These are phyloP conservation scores for Cheilosia urbana DNA, from an alignment of 2,888 invertebrate species.

Conservation along the genomic window DNA sequence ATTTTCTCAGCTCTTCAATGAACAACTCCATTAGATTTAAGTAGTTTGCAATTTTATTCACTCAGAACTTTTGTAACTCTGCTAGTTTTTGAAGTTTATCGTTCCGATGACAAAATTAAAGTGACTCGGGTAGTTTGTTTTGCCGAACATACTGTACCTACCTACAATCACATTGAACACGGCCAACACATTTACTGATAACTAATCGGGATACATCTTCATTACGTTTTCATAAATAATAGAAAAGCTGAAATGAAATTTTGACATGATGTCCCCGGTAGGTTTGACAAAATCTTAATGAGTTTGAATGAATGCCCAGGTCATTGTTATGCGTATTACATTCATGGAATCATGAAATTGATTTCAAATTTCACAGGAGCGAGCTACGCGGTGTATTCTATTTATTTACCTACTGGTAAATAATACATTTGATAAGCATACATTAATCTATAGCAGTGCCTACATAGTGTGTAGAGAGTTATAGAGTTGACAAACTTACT, in stretches of 20 bases:
- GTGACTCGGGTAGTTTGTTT: background rate
- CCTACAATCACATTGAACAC: background rate
- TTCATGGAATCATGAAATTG: conserved; percentile 14
- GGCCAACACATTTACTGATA: background rate
- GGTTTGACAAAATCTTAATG: conserved; percentile 3
- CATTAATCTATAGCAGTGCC: too few relatives aligned
- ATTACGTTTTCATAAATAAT: background rate
- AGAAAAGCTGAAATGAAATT: background rate
- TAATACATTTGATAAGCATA: too few relatives aligned
- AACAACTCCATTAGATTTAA: too few relatives aligned
- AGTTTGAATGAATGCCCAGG: background rate
- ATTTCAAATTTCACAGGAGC: background rate
- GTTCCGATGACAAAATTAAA: too few relatives aligned
- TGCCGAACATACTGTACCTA: background rate
- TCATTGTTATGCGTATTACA: background rate
- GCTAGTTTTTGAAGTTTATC: background rate
- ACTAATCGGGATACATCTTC: background rate
- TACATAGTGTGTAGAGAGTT: too few relatives aligned
- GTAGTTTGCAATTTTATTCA: too few relatives aligned
- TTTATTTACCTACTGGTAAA: too few relatives aligned
- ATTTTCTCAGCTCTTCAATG: too few relatives aligned
- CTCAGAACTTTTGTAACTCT: too few relatives aligned
- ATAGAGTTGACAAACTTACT: too few relatives aligned
- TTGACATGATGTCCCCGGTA: background rate
- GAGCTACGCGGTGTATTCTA: too few relatives aligned